Evolutionary conservation across 2,888 invertebrate species (phyloP).

Genomic region (Herminia tarsipennalis): DNA sequence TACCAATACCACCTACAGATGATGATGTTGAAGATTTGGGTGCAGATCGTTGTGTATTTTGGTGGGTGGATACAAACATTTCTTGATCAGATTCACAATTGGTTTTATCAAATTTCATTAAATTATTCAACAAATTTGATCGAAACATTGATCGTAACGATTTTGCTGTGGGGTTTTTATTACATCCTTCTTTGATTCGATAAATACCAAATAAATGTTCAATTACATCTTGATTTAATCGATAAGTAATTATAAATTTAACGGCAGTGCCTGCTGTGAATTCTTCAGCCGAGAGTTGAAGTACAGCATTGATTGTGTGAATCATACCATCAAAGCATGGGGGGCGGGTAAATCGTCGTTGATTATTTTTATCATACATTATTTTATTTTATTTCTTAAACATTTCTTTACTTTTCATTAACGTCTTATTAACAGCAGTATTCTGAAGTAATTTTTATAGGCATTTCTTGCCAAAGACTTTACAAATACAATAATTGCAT

Average conservation of each 20-base stretch:
- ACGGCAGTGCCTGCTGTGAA: conserved; percentile 7
- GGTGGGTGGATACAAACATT: conserved; percentile 1
- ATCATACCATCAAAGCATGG: conserved; percentile 2
- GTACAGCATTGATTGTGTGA: conserved; percentile 14
- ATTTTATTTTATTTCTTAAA: conserved; percentile 2
- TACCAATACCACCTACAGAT: not conserved
- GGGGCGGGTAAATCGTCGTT: not conserved
- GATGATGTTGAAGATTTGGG: not conserved
- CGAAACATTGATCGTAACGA: conserved; percentile 23
- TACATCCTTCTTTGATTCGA: conserved; percentile 26
- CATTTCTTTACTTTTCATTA: not conserved
- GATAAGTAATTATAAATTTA: conserved; percentile 26
- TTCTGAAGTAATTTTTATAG: no score
- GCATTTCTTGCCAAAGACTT: no score
- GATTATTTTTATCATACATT: conserved; percentile 1
- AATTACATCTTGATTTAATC: conserved; percentile 30
- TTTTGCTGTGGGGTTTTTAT: conserved; percentile 28
- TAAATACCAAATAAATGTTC: conserved; percentile 32
- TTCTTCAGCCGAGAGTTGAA: conserved; percentile 19
- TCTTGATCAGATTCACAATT: conserved; percentile 20
- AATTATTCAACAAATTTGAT: conserved; percentile 21
- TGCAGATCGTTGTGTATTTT: not conserved
- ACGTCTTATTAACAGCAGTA: not conserved
- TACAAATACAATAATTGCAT: no score
- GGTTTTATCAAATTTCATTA: conserved; percentile 14